Evolutionary conservation across 2,113 vertebrate species (phyloP), one percentile per base, ranked within the genome.

Genomic region (Hoplias malabaricus): DNA sequence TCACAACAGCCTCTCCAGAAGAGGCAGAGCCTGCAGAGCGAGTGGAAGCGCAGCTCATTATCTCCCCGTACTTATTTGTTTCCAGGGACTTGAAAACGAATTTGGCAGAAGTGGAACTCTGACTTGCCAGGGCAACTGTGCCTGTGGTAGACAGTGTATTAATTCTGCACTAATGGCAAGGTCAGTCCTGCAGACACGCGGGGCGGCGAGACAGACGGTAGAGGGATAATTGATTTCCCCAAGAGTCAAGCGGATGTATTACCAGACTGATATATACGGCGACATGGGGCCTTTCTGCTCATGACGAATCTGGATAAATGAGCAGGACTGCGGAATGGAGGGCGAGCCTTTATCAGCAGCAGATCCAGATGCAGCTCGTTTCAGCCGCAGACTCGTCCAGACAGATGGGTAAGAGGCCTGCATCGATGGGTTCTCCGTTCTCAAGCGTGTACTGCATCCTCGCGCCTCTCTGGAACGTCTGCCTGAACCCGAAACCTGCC

Each of bases 131-230:
- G 65, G 79, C 62, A 63, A 77, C 56, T 73, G 61, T 27, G 54
- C 79, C 53, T 61, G 63, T 42, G 25, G 50, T 75, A 46, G 53
- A 53, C 67, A 73, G 59, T 73, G 4, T 53, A 73, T 69, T 54
- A n/a, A 78, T 73, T 78, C 16, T 33, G 19, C 33, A 54, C 48
- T 74, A 75, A 82, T 53, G 65, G 42, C 73, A 48, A 70, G 12
- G 50, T 36, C 14, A 40, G 23, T 62, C 27, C 42, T 36, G 40
- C 46, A 68, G 69, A 68, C 61, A 63, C 65, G 27, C 33, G 21
- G 63, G 21, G 34, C 5, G 21, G 46, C 31, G 21, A 36, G 73
- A 57, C 38, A 25, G 53, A 70, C 79, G 31, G 48, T 34, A 29
- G 38, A 70, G 65, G 33, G 54, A 50, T 71, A 78, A 80, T 40